A percentile compares a stretch with the other conserved stretches of the same genome.
phyloP scores from a whole-genome alignment of 1,140 invertebrate genomes.

The Atta texana region DNA sequence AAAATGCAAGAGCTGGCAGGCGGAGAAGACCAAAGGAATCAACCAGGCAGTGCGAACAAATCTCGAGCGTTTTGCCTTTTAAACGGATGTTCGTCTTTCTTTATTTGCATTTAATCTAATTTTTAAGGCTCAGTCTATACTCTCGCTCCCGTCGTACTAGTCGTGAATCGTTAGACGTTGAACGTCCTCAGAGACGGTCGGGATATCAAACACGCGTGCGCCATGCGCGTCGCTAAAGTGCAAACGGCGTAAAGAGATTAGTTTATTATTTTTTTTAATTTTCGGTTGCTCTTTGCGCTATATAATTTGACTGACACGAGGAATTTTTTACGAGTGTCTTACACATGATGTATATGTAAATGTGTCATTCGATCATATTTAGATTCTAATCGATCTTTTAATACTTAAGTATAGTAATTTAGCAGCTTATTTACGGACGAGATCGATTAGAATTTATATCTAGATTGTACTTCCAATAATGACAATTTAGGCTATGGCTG shows the following conservation, averaged over 20 bases:
- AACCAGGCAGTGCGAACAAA: conserved; percentile 76
- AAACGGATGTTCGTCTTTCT: conserved; percentile 15
- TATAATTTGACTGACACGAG: conserved; percentile 26
- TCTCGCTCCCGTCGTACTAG: not conserved
- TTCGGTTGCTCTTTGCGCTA: conserved; percentile 37
- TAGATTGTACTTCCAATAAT: not conserved
- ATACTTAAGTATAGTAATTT: not conserved
- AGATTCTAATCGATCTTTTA: conserved; percentile 36
- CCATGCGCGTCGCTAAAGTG: conserved; percentile 51
- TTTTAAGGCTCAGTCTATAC: not conserved
- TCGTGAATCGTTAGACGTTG: conserved; percentile 26
- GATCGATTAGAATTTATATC: conserved; percentile 39
- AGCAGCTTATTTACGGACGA: not conserved
- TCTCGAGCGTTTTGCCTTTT: conserved; percentile 84
- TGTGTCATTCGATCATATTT: conserved; percentile 5
- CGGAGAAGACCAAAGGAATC: conserved; percentile 80
- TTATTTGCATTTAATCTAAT: conserved; percentile 1
- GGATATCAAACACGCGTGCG: conserved; percentile 25
- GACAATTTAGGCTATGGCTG: conserved; percentile 35
- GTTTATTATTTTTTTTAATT: conserved; percentile 13
- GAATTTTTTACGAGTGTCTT: conserved; percentile 15
- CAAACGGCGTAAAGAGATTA: conserved; percentile 31
- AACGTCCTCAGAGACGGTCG: conserved; percentile 39
- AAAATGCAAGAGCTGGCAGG: conserved; percentile 92
- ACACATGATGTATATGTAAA: conserved; percentile 15